Conservation (phyloP, 2,888 invertebrate genomes). For the Rhorus exstirpatorius region DNA sequence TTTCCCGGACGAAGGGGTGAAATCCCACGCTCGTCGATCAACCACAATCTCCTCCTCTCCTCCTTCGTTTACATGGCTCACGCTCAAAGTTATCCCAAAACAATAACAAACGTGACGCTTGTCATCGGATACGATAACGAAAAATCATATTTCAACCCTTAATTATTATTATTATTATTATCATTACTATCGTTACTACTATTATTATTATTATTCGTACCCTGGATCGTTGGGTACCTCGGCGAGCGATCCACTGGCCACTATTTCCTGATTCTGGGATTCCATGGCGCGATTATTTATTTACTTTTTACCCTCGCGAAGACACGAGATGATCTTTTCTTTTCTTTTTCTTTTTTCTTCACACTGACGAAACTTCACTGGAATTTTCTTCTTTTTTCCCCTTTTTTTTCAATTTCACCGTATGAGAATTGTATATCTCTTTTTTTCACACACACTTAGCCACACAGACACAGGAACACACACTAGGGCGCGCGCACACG, state of each 20-base stretch:
- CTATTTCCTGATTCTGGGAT: conserved; percentile 92
- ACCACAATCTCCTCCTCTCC: conserved; percentile 8
- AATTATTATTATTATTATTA: neutral
- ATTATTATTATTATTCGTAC: conserved; percentile 87
- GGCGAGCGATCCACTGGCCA: conserved; percentile 92
- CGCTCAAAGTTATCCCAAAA: conserved; percentile 41
- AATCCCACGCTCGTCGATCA: conserved; percentile 63
- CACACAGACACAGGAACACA: conserved; percentile 23
- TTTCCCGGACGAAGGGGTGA: conserved; percentile 58
- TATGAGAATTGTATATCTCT: conserved; percentile 24
- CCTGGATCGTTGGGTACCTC: conserved; percentile 98
- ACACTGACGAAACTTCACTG: conserved; percentile 47
- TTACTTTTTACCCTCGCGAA: conserved; percentile 11
- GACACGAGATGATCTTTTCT: conserved; percentile 10
- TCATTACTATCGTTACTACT: conserved; percentile 45
- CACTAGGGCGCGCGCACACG: no score
- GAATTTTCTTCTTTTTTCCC: neutral
- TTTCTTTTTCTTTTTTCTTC: neutral
- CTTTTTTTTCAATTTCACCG: conserved; percentile 12
- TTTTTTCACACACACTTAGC: neutral
- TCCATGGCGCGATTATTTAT: conserved; percentile 87
- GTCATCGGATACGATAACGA: neutral
- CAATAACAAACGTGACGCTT: conserved; percentile 38
- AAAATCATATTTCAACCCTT: neutral
- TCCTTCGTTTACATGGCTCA: conserved; percentile 22